Conservation (phyloP, 2,113 vertebrate species). For the Phalacrocorax brasilianus region DNA sequence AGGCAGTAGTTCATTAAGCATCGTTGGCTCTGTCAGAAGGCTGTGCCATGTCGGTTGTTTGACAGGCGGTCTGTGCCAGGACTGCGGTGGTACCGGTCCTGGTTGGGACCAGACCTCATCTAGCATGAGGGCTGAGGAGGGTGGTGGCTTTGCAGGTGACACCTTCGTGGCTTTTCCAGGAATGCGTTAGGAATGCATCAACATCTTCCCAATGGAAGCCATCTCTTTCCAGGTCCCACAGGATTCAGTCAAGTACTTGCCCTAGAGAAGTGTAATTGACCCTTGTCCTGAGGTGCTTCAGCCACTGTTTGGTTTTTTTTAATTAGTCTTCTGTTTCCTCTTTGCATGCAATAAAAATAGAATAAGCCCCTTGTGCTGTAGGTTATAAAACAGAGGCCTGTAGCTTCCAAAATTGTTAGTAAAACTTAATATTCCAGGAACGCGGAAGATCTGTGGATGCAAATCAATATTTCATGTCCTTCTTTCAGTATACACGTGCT, state of each 20-base stretch:
- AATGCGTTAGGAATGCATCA: not conserved
- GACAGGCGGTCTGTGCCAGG: not conserved
- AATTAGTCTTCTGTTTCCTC: not conserved
- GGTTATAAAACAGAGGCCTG: not conserved
- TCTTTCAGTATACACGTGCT: not conserved
- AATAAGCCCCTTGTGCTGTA: not conserved
- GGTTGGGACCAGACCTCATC: not conserved
- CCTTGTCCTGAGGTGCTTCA: not conserved
- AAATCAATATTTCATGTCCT: not conserved
- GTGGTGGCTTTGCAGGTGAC: not conserved
- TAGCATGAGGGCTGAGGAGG: not conserved
- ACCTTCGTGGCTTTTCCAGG: not conserved
- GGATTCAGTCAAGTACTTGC: not conserved
- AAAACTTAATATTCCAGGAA: not conserved
- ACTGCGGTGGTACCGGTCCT: rapidly evolving
- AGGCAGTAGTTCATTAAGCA: not conserved
- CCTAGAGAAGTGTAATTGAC: not conserved
- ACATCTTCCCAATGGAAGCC: not conserved
- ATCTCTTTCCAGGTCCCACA: rapidly evolving
- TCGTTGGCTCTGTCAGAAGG: not conserved
- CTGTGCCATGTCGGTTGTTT: not conserved
- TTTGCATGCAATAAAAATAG: not conserved
- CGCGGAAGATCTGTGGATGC: not conserved
- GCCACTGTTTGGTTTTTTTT: not conserved
- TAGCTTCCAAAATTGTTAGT: not conserved